Base-by-base conservation (phyloP, 1,140 invertebrate genomes). In the Caenorhabditis latens region DNA sequence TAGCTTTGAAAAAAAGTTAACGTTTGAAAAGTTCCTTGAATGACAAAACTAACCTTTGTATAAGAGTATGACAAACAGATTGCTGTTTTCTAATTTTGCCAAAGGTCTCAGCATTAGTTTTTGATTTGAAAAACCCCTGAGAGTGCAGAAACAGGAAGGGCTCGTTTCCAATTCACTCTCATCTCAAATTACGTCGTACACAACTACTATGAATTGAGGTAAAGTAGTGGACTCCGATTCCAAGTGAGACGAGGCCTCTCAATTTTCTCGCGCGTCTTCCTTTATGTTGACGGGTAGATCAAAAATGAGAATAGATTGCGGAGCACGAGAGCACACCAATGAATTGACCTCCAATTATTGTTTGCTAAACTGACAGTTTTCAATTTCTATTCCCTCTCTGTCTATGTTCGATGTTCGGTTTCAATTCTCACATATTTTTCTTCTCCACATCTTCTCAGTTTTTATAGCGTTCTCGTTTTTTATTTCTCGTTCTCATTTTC, bases 311-410 rank as follows among this genome's bases (percentile, higher is more conserved):
- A 79, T 14, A 53, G 46, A 79, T 50, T 24, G 7, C 42, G 67
- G 46, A 11, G 46, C 13, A 11, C 16, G 21, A 71, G 21, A 8
- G 42, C 42, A n/a, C 65, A 32, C n/a, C 42, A 71, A 71, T 71
- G 65, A 79, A 79, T 79, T 79, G 71, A 79, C 71, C 71, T 79
- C 46, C 71, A 79, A 71, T 71, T 71, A 71, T 79, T 79, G 50
- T 79, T 79, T 79, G 71, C 71, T 79, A 32, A 79, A 79, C 71
- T 79, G 71, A 53, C 71, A 79, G 5, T 79, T 79, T 63, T 63
- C 65, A 3, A 71, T 32, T 32, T 32, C 32, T 32, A 32, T 32
- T 32, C 2, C 2, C 32, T 32, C 2, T 32, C 32, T 32, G 32
- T 32, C 32, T 32, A 32, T 32, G 32, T 32, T 32, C 32, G 32